Evolutionary conservation across 1,140 invertebrate genomes (phyloP).

Genomic region (Chironomus striatipennis): DNA sequence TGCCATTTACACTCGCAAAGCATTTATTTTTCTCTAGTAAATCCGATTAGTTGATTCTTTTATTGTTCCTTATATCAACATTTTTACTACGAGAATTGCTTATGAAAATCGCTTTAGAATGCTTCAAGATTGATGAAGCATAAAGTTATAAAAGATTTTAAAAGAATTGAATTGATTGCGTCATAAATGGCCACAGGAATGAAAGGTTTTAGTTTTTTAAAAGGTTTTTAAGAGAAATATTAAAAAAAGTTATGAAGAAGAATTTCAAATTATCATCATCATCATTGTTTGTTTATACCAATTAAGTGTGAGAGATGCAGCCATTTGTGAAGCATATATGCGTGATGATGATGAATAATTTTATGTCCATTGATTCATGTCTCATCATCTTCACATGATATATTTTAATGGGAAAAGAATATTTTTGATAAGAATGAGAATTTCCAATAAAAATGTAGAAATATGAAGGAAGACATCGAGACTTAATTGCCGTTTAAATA

Average conservation of each 20-base stretch:
- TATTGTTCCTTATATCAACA: neutral
- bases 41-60: slow-evolving; percentile 1
- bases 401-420: neutral
- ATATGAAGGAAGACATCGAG: neutral
- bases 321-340: too few relatives aligned
- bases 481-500: too few relatives aligned
- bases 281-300: slow-evolving; percentile 8
- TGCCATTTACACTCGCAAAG: neutral
- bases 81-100: neutral
- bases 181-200: neutral
- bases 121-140: neutral
- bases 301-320: neutral
- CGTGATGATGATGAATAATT: neutral
- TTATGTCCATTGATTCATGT: neutral
- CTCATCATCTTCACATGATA: neutral
- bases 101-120: neutral
- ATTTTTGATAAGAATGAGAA: neutral
- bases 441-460: neutral
- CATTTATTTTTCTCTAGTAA: neutral
- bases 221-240: neutral
- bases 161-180: neutral
- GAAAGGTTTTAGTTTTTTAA: neutral
- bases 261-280: slow-evolving; percentile 9
- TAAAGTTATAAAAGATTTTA: neutral
- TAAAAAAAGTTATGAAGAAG: neutral